Conservation (phyloP, 2,113 vertebrate species). For the Bothrops jararaca region DNA sequence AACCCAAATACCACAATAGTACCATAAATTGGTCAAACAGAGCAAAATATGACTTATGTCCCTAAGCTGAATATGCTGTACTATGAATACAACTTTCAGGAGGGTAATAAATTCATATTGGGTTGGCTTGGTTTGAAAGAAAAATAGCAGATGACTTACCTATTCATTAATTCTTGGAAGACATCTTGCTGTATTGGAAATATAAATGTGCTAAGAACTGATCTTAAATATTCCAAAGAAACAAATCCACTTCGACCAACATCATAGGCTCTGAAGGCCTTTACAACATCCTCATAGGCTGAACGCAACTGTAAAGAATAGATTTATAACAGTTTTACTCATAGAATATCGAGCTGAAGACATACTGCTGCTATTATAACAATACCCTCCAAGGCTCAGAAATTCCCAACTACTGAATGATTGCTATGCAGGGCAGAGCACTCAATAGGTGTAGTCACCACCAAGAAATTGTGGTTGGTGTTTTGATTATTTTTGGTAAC, state of each 20-base stretch:
- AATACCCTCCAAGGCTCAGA: constrained; percentile 50
- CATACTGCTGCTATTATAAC: constrained; percentile 13
- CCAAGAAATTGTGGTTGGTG: neutral
- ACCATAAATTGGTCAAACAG: fast-evolving
- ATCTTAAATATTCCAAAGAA: constrained; percentile 72
- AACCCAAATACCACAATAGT: neutral
- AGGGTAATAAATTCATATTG: constrained; percentile 43
- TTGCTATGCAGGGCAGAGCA: constrained; percentile 35
- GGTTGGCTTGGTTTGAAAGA: constrained; percentile 36
- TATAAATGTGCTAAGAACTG: constrained; percentile 72
- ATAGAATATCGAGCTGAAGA: constrained; percentile 31
- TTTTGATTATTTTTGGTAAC: neutral
- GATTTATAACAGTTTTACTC: constrained; percentile 39
- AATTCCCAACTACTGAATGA: constrained; percentile 38
- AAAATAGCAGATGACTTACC: constrained; percentile 65
- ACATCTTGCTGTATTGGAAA: constrained; percentile 67
- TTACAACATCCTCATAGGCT: constrained; percentile 56
- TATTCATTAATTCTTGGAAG: constrained; percentile 76
- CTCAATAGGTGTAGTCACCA: constrained; percentile 51
- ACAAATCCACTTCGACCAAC: constrained; percentile 64
- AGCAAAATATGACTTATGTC: constrained; percentile 1
- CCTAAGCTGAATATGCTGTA: constrained; percentile 24
- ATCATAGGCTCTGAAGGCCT: constrained; percentile 71
- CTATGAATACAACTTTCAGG: constrained; percentile 37
- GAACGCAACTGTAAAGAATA: constrained; percentile 52